Evolutionary conservation across 2,888 invertebrate genomes (phyloP).

Genomic region (Ceriagrion tenellum): DNA sequence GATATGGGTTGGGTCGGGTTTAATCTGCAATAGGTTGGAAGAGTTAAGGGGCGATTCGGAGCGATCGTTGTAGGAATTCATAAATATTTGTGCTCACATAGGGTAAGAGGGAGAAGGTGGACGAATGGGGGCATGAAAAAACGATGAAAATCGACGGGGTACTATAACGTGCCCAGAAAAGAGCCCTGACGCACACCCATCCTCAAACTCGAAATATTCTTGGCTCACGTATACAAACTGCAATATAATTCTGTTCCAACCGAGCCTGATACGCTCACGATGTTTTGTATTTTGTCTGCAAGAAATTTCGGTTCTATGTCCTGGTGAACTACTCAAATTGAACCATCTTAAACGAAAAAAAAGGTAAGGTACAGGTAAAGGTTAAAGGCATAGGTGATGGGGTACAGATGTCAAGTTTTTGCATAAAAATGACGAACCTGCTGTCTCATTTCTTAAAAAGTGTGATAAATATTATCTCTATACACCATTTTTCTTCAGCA

Average conservation of each 20-base stretch:
- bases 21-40: background rate
- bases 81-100: slow-evolving; percentile 1
- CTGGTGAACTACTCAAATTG: no score
- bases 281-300: no score
- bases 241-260: background rate
- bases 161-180: background rate
- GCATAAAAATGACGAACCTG: no score
- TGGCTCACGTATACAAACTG: background rate
- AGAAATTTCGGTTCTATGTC: no score
- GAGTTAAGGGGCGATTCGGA: background rate
- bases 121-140: background rate
- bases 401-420: no score
- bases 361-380: no score
- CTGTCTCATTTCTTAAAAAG: no score
- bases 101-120: background rate
- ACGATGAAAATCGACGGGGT: background rate
- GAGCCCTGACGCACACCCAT: background rate
- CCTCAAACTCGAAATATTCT: background rate
- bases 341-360: no score
- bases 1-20: background rate
- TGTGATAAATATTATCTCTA: no score
- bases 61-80: background rate
- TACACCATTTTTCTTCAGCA: no score
- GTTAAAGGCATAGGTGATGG: no score
- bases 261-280: no score